Base-by-base conservation (phyloP, 2,888 invertebrate species). In the Hydriomena furcata region DNA sequence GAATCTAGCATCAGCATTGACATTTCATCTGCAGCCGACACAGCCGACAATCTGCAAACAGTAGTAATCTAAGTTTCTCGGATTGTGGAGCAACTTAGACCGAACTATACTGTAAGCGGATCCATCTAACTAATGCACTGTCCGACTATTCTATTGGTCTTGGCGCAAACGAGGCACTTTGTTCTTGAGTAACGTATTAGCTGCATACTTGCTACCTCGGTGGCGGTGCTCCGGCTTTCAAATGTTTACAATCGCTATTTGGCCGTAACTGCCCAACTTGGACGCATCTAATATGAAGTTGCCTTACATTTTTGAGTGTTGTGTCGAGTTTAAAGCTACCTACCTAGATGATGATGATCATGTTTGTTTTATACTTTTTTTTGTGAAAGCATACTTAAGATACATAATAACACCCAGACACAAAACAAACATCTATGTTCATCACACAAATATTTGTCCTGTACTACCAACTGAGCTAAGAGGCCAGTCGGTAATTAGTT, bases 61-160 rank as follows among this genome's bases (percentile, higher is more conserved):
- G 73, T 68, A 73, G 75, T 75, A 80, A 80, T 84, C 85, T 81
- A 85, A 88, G 85, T 89, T 84, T 73, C 75, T 73, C 65, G 78
- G 81, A 82, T 85, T 84, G 84, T 73, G 78, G 81, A 77, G 71
- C 68, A 84, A 87, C 81, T 86, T 84, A 73, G 75, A 68, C 80
- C 67, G 76, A 80, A 76, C 75, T 79, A 74, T 73, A 69, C 71
- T 79, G 78, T 75, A 79, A 80, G 80, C 80, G 77, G 78, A 84
- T 82, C 82, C 84, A 88, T 85, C 85, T 84, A 86, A 83, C 84
- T 88, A 88, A 88, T 88, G 86, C 85, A 82, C 81, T 82, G 86
- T 79, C 84, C 82, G 84, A 80, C 82, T 85, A 80, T 84, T 52
- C 52, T 83, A 79, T 84, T 84, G 84, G 84, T 84, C 82, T 86